Evolutionary conservation across 2,797 vertebrate genomes (phyloP).

Genomic region (Muraenolepis orangiensis): DNA sequence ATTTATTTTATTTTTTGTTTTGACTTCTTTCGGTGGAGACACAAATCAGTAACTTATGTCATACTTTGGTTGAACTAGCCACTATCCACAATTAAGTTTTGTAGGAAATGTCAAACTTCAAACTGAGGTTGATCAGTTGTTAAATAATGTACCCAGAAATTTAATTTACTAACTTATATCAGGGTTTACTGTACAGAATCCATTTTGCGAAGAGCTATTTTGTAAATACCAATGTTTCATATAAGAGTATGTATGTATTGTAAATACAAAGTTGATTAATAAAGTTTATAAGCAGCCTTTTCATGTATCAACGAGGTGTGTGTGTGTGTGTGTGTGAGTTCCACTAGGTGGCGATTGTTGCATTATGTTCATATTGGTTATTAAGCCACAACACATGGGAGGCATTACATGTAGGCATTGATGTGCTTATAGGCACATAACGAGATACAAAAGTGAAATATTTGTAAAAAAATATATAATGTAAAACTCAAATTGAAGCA

Average conservation of each 20-base stretch:
- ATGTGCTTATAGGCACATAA: neutral
- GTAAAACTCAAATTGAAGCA: too few species aligned
- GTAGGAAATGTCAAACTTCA: constrained; percentile 16
- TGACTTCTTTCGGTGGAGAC: constrained; percentile 1
- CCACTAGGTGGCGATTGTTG: constrained; percentile 26
- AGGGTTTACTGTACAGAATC: constrained; percentile 69
- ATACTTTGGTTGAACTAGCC: constrained; percentile 44
- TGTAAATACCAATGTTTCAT: constrained; percentile 78
- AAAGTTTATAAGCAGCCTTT: constrained; percentile 76
- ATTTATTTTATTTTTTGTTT: neutral
- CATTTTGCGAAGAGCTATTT: constrained; percentile 57
- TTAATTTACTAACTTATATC: constrained; percentile 74
- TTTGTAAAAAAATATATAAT: too few species aligned
- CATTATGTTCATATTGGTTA: neutral
- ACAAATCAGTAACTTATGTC: constrained; percentile 22
- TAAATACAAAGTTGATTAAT: constrained; percentile 78
- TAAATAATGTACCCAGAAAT: constrained; percentile 63
- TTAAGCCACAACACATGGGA: neutral
- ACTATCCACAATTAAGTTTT: constrained; percentile 40
- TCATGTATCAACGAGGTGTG: constrained; percentile 35
- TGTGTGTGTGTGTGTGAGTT: neutral
- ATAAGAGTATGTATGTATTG: constrained; percentile 78
- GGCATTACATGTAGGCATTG: too few species aligned
- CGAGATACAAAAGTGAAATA: neutral
- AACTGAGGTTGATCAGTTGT: constrained; percentile 22